phyloP scores from a whole-genome alignment of 2,888 invertebrate species.

The Hemicrepidius hirtus region DNA sequence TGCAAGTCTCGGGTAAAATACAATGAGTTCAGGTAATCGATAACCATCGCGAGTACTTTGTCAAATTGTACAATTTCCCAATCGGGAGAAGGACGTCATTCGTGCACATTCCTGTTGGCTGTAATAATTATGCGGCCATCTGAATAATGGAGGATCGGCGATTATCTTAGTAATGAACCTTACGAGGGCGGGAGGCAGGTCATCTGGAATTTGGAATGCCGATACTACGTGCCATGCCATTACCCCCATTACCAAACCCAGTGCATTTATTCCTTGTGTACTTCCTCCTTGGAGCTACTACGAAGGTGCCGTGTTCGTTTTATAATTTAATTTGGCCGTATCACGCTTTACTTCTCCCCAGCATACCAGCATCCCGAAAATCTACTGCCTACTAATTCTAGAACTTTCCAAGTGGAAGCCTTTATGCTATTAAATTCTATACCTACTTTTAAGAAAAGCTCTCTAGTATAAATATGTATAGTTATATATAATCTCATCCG shows the following conservation, averaged over 20 bases:
- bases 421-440: not conserved
- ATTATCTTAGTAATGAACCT: conserved; percentile 56
- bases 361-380: conserved; percentile 24
- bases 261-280: conserved; percentile 39
- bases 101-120: conserved; percentile 39
- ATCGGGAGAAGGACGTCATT: conserved; percentile 37
- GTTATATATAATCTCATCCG: too few species aligned
- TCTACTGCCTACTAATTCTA: not conserved
- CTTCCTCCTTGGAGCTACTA: conserved; percentile 22
- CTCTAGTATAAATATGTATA: too few species aligned
- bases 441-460: not conserved
- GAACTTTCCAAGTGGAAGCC: conserved; percentile 1
- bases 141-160: conserved; percentile 55
- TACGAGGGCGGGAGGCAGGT: conserved; percentile 39
- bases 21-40: conserved; percentile 43
- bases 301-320: conserved; percentile 33
- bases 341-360: conserved; percentile 36
- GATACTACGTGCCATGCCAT: conserved; percentile 46
- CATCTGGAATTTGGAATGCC: conserved; percentile 50
- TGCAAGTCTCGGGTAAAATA: conserved; percentile 7
- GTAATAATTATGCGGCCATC: conserved; percentile 57
- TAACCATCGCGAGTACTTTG: conserved; percentile 52
- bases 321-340: conserved; percentile 43
- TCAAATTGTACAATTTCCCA: conserved; percentile 48
- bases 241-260: conserved; percentile 41